Evolutionary conservation across 2,797 vertebrate species (phyloP).

Genomic region (Trematomus bernacchii): DNA sequence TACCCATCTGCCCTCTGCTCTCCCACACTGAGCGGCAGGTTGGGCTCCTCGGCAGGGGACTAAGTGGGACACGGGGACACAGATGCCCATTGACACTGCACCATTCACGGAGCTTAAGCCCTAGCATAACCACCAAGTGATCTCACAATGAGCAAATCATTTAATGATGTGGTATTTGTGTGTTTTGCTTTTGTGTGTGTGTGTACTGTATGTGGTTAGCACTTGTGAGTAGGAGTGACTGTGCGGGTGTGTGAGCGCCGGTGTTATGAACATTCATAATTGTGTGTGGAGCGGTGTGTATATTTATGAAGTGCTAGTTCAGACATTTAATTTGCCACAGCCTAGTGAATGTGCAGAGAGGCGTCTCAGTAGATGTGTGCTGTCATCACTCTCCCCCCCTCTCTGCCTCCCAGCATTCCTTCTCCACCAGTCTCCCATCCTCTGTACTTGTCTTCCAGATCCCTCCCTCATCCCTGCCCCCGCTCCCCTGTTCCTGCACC

Average conservation of each 20-base stretch:
- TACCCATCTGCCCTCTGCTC: constrained; percentile 82
- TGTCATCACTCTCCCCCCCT: constrained; percentile 69
- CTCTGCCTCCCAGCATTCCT: constrained; percentile 56
- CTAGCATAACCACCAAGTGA: constrained; percentile 44
- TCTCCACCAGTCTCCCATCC: constrained; percentile 55
- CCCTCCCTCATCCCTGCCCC: constrained; percentile 35
- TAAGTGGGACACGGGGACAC: constrained; percentile 81
- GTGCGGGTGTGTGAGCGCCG: constrained; percentile 53
- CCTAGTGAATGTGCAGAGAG: constrained; percentile 77
- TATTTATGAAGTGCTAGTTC: constrained; percentile 79
- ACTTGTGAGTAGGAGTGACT: constrained; percentile 30
- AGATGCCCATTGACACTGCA: constrained; percentile 78
- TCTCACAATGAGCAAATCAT: constrained; percentile 71
- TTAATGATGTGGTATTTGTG: constrained; percentile 57
- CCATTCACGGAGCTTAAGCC: constrained; percentile 73
- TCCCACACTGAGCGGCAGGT: constrained; percentile 76
- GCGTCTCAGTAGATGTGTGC: constrained; percentile 72
- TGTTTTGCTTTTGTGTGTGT: constrained; percentile 21
- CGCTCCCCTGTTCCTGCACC: constrained; percentile 49
- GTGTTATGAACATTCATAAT: constrained; percentile 68
- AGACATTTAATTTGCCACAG: constrained; percentile 82
- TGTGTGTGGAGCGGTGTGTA: constrained; percentile 69
- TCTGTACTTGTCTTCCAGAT: constrained; percentile 38
- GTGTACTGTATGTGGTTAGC: constrained; percentile 7
- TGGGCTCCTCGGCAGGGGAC: constrained; percentile 78